Evolutionary conservation across 2,888 invertebrate genomes (phyloP).

Genomic region (Pyrocoelia pectoralis): DNA sequence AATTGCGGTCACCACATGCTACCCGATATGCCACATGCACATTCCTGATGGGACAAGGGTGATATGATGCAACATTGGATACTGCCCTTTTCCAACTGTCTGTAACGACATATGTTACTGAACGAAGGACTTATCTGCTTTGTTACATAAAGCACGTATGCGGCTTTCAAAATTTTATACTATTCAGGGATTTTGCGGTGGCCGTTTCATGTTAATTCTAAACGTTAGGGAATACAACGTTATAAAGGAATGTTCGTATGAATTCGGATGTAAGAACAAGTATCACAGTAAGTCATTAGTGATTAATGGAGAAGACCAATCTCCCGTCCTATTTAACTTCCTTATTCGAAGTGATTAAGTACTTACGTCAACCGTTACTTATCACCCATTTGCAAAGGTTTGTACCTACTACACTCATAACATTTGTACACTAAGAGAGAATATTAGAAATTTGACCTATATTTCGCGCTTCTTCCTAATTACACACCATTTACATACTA

Average conservation of each 20-base stretch:
- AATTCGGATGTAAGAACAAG: background rate
- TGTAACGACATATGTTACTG: conserved; percentile 27
- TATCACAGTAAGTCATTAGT: too few species aligned
- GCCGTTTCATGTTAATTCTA: background rate
- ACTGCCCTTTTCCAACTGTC: conserved; percentile 14
- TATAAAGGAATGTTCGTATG: background rate
- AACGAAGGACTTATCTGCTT: conserved; percentile 21
- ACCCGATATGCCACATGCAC: conserved; percentile 36
- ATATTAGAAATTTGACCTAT: too few species aligned
- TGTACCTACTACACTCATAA: too few species aligned
- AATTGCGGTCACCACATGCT: conserved; percentile 32
- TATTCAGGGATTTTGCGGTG: background rate
- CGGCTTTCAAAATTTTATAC: conserved; percentile 9
- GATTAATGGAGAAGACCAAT: too few species aligned
- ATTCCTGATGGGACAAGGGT: conserved; percentile 26
- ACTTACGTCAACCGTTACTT: too few species aligned
- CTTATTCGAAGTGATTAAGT: too few species aligned
- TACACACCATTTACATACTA: too few species aligned
- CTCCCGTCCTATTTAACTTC: too few species aligned
- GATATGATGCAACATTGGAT: conserved; percentile 30
- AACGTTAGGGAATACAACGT: too few species aligned
- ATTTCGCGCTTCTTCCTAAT: too few species aligned
- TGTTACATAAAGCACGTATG: conserved; percentile 18
- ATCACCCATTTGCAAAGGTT: too few species aligned
- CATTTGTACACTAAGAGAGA: too few species aligned